Conservation (phyloP, 2,797 vertebrate species). For the Austrolebias charrua region DNA sequence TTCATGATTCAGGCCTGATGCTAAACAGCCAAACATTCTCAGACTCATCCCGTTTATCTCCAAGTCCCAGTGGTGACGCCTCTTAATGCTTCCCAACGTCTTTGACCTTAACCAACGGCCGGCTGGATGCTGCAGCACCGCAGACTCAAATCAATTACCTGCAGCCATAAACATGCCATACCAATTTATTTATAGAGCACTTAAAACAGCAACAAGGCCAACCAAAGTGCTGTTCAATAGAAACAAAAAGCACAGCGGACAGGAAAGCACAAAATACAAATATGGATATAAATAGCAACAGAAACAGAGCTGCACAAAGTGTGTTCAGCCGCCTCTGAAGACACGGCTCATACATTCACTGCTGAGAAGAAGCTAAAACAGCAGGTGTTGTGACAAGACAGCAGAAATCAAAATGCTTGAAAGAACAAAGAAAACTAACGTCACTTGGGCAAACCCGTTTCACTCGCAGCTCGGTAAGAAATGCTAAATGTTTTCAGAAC, state of each 20-base stretch:
- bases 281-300: too few species aligned
- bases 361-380: slow-evolving; percentile 14
- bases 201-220: too few species aligned
- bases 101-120: slow-evolving; percentile 54
- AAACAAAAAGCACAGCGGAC: too few species aligned
- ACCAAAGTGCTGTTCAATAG: too few species aligned
- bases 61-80: slow-evolving; percentile 37
- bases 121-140: slow-evolving; percentile 8
- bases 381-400: slow-evolving; percentile 25
- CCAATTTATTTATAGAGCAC: too few species aligned
- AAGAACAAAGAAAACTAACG: slow-evolving; percentile 4
- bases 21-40: background rate
- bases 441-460: slow-evolving; percentile 20
- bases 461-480: background rate
- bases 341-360: slow-evolving; percentile 21
- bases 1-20: too few species aligned
- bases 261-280: too few species aligned
- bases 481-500: too few species aligned
- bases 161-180: slow-evolving; percentile 2
- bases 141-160: slow-evolving; percentile 51
- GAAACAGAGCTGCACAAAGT: background rate
- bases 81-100: slow-evolving; percentile 46
- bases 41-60: too few species aligned
- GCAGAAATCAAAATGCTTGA: slow-evolving; percentile 11
- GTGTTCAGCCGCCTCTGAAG: slow-evolving; percentile 6